Evolutionary conservation across 2,888 invertebrate species (phyloP), one percentile per base, ranked within the genome.

Genomic region (Baronia brevicornis): DNA sequence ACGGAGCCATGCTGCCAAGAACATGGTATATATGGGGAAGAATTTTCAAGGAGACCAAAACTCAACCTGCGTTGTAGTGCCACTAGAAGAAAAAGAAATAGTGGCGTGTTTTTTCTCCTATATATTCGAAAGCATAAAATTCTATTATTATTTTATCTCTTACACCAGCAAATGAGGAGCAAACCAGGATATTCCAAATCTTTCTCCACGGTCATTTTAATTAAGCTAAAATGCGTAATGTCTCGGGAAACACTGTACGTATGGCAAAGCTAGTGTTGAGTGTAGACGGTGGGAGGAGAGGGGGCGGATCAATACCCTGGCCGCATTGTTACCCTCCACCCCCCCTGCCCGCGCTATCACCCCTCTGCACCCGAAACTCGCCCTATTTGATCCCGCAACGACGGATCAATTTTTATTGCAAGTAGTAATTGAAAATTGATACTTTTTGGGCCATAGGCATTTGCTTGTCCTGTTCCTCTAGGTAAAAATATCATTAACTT

Each of bases 351-450:
- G 58, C 44, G 39, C 33, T 48, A 45, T 48, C 64, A 48, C 59
- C 48, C 52, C 24, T 20, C 10, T 49, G 57, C 58, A 59, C 54
- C 60, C 60, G 58, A 75, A 78, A 67, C 79, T 77, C 74, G 77
- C 80, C 77, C 77, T 67, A 73, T 74, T 78, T 75, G 74, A 73
- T 77, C 74, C 71, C 61, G 62, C 67, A 69, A 64, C 66, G 59
- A 55, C 64, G 67, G 74, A 73, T 77, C 79, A 78, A 77, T 79
- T 69, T 79, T 79, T 75, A 80, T 75, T 79, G 77, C 74, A 74
- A 36, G 41, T 31, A 31, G 44, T 43, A 49, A 48, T 46, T 43
- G 46, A 44, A 42, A 44, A 43, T 43, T 39, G 36, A 43, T 43
- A 36, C 36, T 35, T 43, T 33, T 36, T 34, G 17, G 32, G 17